Conservation (phyloP, 2,113 vertebrate species). For the Ictidomys tridecemlineatus region DNA sequence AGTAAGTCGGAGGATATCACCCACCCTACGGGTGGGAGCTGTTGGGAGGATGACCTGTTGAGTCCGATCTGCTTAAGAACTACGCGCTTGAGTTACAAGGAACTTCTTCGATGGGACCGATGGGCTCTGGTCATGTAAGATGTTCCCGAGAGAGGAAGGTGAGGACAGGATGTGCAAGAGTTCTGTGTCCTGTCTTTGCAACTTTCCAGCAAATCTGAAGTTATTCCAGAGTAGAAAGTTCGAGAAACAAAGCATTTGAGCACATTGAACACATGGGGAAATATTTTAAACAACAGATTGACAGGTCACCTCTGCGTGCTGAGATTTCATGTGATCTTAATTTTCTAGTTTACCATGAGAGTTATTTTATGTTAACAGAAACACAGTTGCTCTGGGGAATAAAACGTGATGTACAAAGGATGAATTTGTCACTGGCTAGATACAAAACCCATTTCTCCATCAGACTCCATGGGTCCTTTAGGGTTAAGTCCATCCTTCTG, state of each 20-base stretch:
- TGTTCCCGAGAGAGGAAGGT: background rate
- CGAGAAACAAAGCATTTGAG: background rate
- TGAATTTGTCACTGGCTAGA: background rate
- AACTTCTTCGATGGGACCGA: background rate
- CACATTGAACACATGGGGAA: background rate
- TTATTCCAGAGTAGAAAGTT: background rate
- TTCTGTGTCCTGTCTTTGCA: background rate
- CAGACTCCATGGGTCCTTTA: too few species aligned
- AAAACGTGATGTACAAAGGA: background rate
- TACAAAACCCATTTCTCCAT: rapidly evolving
- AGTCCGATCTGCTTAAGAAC: background rate
- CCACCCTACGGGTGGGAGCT: background rate
- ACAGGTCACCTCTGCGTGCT: background rate
- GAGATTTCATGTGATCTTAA: background rate
- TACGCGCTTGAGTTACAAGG: rapidly evolving
- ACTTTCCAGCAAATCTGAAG: slow-evolving; percentile 13
- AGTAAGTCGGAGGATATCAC: background rate
- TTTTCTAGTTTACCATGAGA: background rate
- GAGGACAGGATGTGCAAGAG: background rate
- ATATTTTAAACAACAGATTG: background rate
- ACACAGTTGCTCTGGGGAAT: background rate
- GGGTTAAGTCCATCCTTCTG: background rate
- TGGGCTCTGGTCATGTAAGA: background rate
- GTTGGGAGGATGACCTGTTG: background rate
- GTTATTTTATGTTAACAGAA: slow-evolving; percentile 27